phyloP scores from a whole-genome alignment of 2,888 invertebrate genomes.

The Epiblema foenella region DNA sequence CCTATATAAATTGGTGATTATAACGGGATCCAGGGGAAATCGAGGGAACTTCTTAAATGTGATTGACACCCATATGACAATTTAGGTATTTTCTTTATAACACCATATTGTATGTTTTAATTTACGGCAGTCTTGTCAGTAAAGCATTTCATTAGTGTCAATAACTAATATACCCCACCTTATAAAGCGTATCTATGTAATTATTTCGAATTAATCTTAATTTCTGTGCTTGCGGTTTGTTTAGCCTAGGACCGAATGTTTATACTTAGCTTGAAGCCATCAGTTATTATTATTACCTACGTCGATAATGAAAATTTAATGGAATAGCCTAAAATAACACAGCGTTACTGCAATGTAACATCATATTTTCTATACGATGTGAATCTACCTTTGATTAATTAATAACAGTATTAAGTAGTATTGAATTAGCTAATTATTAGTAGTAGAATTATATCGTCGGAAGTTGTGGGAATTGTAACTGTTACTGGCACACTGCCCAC shows the following conservation, averaged over 20 bases:
- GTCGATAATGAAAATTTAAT: no score
- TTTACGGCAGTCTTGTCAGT: neutral
- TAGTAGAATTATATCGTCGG: constrained; percentile 52
- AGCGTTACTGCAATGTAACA: neutral
- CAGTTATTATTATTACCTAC: no score
- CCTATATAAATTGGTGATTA: no score
- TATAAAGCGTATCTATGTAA: neutral
- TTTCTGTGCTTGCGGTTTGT: neutral
- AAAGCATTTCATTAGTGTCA: neutral
- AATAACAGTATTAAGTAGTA: constrained; percentile 20
- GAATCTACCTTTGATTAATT: neutral
- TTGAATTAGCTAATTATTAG: constrained; percentile 30
- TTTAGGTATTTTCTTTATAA: no score
- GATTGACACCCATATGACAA: no score
- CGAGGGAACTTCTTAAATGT: no score
- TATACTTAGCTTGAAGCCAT: neutral
- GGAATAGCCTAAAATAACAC: neutral
- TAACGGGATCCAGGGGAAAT: no score
- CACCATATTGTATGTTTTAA: neutral
- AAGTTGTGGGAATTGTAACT: constrained; percentile 58
- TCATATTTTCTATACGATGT: neutral
- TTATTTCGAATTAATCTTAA: neutral
- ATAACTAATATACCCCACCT: neutral
- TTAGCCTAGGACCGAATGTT: neutral
- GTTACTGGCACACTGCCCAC: constrained; percentile 77